These are phyloP conservation scores for Acrocephalus kingi DNA, from an alignment of 2,113 vertebrate genomes.

Conservation along the genomic window DNA sequence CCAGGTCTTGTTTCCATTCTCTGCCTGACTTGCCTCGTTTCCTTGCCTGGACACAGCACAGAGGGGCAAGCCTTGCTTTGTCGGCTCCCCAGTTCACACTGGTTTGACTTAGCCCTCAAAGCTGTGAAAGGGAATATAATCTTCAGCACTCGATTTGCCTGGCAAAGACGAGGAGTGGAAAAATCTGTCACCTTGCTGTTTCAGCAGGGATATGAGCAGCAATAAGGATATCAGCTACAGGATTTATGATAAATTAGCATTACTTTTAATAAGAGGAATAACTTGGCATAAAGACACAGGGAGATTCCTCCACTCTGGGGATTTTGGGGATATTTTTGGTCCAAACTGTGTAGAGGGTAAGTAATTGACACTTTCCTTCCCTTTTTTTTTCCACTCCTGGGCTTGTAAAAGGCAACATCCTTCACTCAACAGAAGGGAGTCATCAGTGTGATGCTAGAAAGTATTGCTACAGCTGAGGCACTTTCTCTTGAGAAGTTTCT, in stretches of 20 bases:
- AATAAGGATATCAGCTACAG: background rate
- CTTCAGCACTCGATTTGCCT: background rate
- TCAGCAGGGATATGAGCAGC: background rate
- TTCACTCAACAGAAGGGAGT: background rate
- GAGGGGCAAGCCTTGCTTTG: background rate
- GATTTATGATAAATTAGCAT: background rate
- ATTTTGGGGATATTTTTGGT: background rate
- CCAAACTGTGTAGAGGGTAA: background rate
- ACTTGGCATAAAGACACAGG: background rate
- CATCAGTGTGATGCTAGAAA: background rate
- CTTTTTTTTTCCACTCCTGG: background rate
- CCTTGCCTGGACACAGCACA: background rate
- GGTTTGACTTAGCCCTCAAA: background rate
- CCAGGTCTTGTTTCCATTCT: background rate
- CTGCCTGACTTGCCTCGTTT: background rate
- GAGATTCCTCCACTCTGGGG: accelerated
- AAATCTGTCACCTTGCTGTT: background rate
- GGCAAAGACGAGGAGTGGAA: background rate
- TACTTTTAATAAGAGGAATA: background rate
- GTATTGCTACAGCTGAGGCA: background rate
- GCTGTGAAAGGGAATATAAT: background rate
- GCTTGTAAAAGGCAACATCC: background rate
- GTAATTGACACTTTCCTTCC: background rate
- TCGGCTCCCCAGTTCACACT: background rate
- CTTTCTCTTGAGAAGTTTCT: background rate